A percentile compares a stretch with the other conserved stretches of the same genome.
These are phyloP conservation scores for Plodia interpunctella DNA, from an alignment of 1,140 invertebrate genomes.

Conservation along the genomic window DNA sequence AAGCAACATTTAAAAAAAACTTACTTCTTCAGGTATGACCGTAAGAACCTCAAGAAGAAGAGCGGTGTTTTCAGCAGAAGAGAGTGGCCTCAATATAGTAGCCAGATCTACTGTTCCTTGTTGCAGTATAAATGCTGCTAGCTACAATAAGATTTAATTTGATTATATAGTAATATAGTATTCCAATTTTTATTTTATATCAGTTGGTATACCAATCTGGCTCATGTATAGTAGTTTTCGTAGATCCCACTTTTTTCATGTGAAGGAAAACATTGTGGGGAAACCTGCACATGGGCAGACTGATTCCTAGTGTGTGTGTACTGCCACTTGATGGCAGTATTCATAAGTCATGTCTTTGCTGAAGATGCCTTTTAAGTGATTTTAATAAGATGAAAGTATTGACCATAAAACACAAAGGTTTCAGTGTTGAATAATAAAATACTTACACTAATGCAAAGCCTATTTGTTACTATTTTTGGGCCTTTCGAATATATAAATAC, in stretches of 20 bases:
- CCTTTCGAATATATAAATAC: conserved; percentile 86
- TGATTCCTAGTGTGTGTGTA: no score
- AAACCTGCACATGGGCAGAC: no score
- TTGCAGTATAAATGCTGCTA: conserved; percentile 72
- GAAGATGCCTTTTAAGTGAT: no score
- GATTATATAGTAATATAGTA: neutral
- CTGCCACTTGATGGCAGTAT: no score
- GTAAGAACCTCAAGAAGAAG: conserved; percentile 85
- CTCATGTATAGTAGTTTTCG: no score
- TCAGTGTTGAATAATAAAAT: neutral
- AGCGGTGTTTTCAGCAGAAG: conserved; percentile 64
- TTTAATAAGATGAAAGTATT: no score
- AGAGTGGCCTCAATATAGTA: conserved; percentile 59
- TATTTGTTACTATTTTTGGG: conserved; percentile 89
- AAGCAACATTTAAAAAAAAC: conserved; percentile 14
- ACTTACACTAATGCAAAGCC: conserved; percentile 91
- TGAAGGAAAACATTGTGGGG: no score
- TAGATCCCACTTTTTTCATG: no score
- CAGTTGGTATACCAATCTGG: no score
- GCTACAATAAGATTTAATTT: conserved; percentile 39
- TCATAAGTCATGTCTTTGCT: no score
- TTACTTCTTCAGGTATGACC: conserved; percentile 89
- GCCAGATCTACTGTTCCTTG: conserved; percentile 62
- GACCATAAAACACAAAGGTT: no score
- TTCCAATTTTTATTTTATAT: no score